A percentile compares a stretch with the other conserved stretches of the same genome.
These are phyloP conservation scores for Halcyon leucocephala DNA, from an alignment of 2,797 vertebrate species.

Conservation along the genomic window DNA sequence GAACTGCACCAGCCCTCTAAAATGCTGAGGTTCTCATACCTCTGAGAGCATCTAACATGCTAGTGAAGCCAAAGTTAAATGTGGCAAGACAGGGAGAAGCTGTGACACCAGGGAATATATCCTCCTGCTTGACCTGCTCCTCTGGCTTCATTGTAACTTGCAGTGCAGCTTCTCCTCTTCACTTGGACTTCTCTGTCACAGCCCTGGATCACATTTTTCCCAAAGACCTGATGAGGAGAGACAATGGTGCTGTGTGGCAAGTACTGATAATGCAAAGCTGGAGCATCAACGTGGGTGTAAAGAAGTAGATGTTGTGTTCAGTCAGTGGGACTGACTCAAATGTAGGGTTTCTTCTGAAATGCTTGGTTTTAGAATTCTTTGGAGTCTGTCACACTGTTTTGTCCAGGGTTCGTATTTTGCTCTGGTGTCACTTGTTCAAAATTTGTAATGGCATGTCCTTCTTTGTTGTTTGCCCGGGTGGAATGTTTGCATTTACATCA, in stretches of 20 bases:
- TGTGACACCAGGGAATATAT: neutral
- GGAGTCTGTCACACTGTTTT: neutral
- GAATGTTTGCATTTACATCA: neutral
- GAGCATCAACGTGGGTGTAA: neutral
- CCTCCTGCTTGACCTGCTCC: neutral
- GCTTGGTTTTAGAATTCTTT: neutral
- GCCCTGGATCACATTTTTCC: neutral
- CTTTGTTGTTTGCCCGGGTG: neutral
- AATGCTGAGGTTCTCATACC: neutral
- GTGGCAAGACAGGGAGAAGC: neutral
- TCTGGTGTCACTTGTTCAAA: neutral
- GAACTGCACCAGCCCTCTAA: neutral
- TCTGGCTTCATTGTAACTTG: neutral
- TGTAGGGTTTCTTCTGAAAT: neutral
- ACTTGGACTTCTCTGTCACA: neutral
- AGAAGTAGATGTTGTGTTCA: neutral
- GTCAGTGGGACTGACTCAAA: neutral
- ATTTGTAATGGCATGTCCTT: neutral
- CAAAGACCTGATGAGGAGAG: neutral
- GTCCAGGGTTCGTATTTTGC: neutral
- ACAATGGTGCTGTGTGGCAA: fast-evolving
- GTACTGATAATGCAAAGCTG: neutral
- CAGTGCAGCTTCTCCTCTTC: neutral
- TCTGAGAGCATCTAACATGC: neutral
- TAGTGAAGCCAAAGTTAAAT: neutral